phyloP scores from a whole-genome alignment of 2,888 invertebrate species.

The Syrphus vitripennis region DNA sequence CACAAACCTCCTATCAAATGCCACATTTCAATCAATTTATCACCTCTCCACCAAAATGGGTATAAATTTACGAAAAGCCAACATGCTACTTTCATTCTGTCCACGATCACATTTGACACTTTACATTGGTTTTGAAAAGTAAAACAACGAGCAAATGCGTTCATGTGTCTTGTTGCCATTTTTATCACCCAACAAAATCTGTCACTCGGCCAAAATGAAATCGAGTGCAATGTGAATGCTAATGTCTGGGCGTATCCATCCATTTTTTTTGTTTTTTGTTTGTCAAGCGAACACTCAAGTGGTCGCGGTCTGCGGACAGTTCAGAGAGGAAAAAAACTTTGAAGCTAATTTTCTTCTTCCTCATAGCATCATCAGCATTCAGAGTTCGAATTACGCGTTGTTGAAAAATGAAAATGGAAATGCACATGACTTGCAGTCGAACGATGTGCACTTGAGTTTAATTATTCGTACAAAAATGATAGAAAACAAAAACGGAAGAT shows the following conservation, averaged over 20 bases:
- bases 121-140: constrained; percentile 24
- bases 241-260: constrained; percentile 59
- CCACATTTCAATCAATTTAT: constrained; percentile 47
- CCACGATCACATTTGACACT: constrained; percentile 45
- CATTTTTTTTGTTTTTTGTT: too few species aligned
- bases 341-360: constrained; percentile 39
- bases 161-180: constrained; percentile 7
- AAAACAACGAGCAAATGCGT: neutral
- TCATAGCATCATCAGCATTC: neutral
- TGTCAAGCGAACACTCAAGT: neutral
- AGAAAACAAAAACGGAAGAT: constrained; percentile 19
- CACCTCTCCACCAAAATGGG: constrained; percentile 24
- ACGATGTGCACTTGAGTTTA: neutral
- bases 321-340: neutral
- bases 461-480: neutral
- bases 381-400: constrained; percentile 36
- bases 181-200: constrained; percentile 32
- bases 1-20: neutral
- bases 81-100: constrained; percentile 54
- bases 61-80: neutral
- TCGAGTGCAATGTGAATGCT: constrained; percentile 56
- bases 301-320: neutral
- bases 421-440: neutral
- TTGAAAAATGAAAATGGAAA: neutral
- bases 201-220: constrained; percentile 66